Percentiles rank a stretch among this genome's conserved stretches.
Evolutionary conservation across 2,797 vertebrate species (phyloP).

Genomic region (Spheniscus humboldti): DNA sequence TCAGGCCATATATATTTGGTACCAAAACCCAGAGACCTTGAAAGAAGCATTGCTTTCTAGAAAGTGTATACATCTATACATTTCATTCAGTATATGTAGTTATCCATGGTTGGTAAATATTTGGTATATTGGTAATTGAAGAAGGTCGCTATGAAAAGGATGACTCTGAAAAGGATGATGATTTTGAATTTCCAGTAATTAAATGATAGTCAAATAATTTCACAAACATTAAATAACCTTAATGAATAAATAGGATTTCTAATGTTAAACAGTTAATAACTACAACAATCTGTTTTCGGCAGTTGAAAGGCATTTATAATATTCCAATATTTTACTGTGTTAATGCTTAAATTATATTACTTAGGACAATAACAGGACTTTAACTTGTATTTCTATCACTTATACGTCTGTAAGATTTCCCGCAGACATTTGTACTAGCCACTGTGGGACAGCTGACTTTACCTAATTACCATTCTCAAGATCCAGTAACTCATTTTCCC

Average conservation of each 20-base stretch:
- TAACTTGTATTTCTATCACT: not conserved
- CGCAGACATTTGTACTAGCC: not conserved
- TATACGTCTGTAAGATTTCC: not conserved
- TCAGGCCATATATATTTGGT: not conserved
- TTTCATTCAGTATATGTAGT: not conserved
- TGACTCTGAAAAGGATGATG: not conserved
- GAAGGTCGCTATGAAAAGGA: not conserved
- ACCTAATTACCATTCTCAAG: not conserved
- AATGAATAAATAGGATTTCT: not conserved
- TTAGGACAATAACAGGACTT: not conserved
- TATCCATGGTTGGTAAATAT: not conserved
- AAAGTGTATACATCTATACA: not conserved
- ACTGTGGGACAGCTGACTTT: not conserved
- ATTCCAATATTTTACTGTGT: not conserved
- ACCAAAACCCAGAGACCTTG: not conserved
- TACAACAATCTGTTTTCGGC: not conserved
- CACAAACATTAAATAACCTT: not conserved
- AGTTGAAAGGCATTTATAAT: not conserved
- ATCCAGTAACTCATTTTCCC: not conserved
- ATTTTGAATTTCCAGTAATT: not conserved
- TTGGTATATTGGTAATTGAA: not conserved
- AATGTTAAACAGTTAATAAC: not conserved
- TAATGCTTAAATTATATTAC: not conserved
- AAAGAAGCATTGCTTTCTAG: not conserved
- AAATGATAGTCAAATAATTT: not conserved